phyloP scores from a whole-genome alignment of 2,113 vertebrate species.

The Galbula dea region DNA sequence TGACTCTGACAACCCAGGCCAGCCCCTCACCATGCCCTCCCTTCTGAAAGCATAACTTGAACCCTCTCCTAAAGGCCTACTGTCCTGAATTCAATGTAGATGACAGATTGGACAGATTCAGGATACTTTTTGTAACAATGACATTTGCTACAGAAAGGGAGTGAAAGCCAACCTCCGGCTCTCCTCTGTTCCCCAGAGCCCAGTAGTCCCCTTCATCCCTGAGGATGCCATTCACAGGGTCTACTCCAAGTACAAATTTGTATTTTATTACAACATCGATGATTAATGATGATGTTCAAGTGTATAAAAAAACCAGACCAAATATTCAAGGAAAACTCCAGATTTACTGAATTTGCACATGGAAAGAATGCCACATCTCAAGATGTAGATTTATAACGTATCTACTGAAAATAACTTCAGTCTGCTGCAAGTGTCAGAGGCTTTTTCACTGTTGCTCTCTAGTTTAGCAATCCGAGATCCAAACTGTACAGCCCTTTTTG shows the following conservation, averaged over 20 bases:
- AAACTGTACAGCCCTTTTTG: constrained; percentile 95
- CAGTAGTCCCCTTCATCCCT: neutral
- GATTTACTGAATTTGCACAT: neutral
- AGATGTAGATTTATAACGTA: neutral
- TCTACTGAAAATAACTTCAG: constrained; percentile 61
- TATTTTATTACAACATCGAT: no score
- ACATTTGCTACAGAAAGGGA: neutral
- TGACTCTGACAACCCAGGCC: no score
- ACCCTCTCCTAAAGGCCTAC: neutral
- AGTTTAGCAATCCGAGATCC: constrained; percentile 94
- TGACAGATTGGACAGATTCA: neutral
- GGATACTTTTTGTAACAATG: neutral
- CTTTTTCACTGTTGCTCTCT: constrained; percentile 85
- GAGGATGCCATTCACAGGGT: rapidly evolving
- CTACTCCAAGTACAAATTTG: neutral
- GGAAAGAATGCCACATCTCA: neutral
- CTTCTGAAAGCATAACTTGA: no score
- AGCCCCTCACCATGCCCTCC: no score
- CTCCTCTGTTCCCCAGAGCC: neutral
- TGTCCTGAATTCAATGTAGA: rapidly evolving
- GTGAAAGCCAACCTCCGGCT: neutral
- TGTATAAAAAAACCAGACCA: neutral
- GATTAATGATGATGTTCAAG: neutral
- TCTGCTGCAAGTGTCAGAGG: constrained; percentile 85
- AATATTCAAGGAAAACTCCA: neutral